Base-by-base conservation (phyloP, 2,113 vertebrate genomes). In the Saccopteryx leptura region DNA sequence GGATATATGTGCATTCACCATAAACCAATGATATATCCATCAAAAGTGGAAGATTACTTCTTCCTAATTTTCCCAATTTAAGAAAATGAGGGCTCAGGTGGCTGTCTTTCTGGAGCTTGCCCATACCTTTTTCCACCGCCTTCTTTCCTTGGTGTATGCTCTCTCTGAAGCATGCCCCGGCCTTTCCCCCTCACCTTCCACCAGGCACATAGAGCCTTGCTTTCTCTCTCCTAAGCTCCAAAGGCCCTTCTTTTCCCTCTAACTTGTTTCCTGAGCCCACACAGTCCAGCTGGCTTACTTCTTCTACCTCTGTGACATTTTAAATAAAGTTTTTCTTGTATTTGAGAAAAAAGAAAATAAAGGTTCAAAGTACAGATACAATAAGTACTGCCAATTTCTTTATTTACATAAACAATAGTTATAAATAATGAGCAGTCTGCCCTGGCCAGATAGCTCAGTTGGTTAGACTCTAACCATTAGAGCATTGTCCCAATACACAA, bases 41-140 rank as follows among this genome's bases (percentile, higher is more conserved):
- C 68, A 89, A 91, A 93, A 91, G 52, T 8, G 52, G 76, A 23
- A 28, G 56, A 66, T 75, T 90, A 92, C 23, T 68, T 79, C 11
- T 60, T 81, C 46, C 74, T 85, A 90, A 90, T 80, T 90, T 26
- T 31, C 60, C 33, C 21, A 65, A 71, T 92, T 93, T 71, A 79
- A 93, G 52, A 94, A 82, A 95, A 79, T n/a, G 28, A 63, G 72
- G 48, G 18, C 88, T 52, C 65, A 7, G 12, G 63, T 5, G 11
- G 63, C 63, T n/a, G n/a, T 31, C 5, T 24, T 28, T 66, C 63
- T 31, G 13, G 31, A 66, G 63, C 26, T 28, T 28, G 0, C 10
- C 3, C 5, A 28, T 14, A 28, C 14, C 63, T 66, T 66, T 31
- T 28, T 31, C 63, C 63, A 26, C 31, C 26, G 28, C 26, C 63